These are phyloP conservation scores for Philopedon plagiatum DNA, from an alignment of 2,888 invertebrate genomes.

Conservation along the genomic window DNA sequence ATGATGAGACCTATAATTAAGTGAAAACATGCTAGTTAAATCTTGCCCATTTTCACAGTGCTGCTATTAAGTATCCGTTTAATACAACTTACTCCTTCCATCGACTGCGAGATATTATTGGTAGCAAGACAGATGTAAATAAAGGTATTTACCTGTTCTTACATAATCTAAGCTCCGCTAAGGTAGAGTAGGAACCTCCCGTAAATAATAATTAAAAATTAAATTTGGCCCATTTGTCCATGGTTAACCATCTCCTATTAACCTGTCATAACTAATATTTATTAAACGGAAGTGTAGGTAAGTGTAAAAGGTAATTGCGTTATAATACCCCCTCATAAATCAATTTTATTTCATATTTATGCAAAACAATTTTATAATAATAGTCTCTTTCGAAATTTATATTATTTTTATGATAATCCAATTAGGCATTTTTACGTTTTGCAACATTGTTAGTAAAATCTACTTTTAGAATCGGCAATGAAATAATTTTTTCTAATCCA, in stretches of 20 bases:
- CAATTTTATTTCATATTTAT: conserved; percentile 31
- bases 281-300: conserved; percentile 7
- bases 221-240: not conserved
- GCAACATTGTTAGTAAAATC: not conserved
- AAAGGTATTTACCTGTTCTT: no score
- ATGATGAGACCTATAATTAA: no score
- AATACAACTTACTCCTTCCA: no score
- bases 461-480: not conserved
- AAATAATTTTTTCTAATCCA: no score
- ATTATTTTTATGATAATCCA: conserved; percentile 7
- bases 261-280: conserved; percentile 3
- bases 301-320: conserved; percentile 10
- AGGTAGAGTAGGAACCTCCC: not conserved
- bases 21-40: no score
- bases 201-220: not conserved
- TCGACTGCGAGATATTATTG: no score
- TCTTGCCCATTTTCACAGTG: no score
- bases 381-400: conserved; percentile 4
- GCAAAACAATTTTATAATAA: conserved; percentile 9
- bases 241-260: conserved; percentile 5
- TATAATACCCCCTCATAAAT: conserved; percentile 18
- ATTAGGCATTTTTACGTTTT: conserved; percentile 2
- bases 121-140: no score
- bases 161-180: no score
- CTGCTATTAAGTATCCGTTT: no score